A percentile compares a stretch with the other conserved stretches of the same genome.
These are phyloP conservation scores for Cataglyphis cursor DNA, from an alignment of 2,888 invertebrate species.

Conservation along the genomic window DNA sequence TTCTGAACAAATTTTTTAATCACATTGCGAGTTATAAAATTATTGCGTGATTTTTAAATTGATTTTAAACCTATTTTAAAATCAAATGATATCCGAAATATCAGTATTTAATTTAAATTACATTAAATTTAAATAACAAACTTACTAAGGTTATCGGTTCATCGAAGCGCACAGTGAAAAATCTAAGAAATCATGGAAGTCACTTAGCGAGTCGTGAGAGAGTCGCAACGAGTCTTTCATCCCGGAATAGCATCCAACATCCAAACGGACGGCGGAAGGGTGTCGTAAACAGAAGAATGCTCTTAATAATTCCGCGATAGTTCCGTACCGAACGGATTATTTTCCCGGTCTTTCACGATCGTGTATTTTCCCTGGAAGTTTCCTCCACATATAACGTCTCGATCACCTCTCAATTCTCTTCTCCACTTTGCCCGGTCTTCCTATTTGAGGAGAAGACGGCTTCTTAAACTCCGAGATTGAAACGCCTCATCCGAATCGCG, in stretches of 20 bases:
- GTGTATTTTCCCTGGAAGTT: slow-evolving; percentile 44
- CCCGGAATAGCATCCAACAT: background rate
- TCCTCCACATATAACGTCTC: slow-evolving; percentile 38
- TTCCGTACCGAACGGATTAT: slow-evolving; percentile 24
- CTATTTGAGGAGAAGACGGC: slow-evolving; percentile 13
- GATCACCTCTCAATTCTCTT: slow-evolving; percentile 40
- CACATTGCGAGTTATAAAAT: background rate
- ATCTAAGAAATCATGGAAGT: slow-evolving; percentile 43
- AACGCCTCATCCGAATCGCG: slow-evolving; percentile 48
- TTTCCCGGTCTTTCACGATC: background rate
- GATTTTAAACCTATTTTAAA: background rate
- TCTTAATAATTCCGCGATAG: slow-evolving; percentile 72
- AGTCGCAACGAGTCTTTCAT: slow-evolving; percentile 37
- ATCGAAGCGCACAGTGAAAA: background rate
- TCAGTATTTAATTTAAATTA: background rate
- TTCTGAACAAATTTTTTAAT: background rate
- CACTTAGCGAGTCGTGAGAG: slow-evolving; percentile 39
- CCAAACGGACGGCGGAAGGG: background rate
- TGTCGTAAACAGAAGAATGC: slow-evolving; percentile 69
- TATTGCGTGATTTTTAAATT: background rate
- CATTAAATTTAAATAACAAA: background rate
- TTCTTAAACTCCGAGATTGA: slow-evolving; percentile 61
- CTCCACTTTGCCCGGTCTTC: slow-evolving; percentile 1
- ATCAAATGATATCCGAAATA: background rate
- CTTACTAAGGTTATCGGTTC: background rate